Evolutionary conservation across 2,888 invertebrate species (phyloP).

Genomic region (Leptothorax acervorum): DNA sequence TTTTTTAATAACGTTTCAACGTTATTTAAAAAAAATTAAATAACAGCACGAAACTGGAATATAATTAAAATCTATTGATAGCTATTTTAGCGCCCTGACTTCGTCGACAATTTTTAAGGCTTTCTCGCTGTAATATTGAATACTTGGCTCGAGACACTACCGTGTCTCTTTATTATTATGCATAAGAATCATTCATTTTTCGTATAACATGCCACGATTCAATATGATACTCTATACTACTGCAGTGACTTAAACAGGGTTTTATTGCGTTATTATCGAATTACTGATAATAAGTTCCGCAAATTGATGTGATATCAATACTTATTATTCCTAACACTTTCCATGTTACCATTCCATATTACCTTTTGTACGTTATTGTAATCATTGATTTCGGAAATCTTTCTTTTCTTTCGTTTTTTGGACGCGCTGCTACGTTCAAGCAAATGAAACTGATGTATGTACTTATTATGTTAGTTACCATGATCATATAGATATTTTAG

Average conservation of each 20-base stretch:
- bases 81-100: background rate
- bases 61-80: background rate
- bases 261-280: background rate
- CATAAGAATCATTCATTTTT: background rate
- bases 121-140: background rate
- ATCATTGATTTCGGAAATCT: background rate
- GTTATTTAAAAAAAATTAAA: background rate
- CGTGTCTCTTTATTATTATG: background rate
- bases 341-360: background rate
- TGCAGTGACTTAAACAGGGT: background rate
- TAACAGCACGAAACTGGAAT: background rate
- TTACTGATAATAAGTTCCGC: too few species aligned
- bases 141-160: too few species aligned
- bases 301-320: background rate
- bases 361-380: background rate
- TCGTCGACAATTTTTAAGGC: background rate
- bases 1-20: too few species aligned
- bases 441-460: background rate
- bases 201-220: background rate
- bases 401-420: background rate
- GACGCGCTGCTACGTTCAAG: background rate
- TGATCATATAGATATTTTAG: background rate
- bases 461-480: too few species aligned
- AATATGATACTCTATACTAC: background rate
- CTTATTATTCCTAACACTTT: background rate